These are phyloP conservation scores for Aelia acuminata DNA, from an alignment of 2,888 invertebrate species.

Conservation along the genomic window DNA sequence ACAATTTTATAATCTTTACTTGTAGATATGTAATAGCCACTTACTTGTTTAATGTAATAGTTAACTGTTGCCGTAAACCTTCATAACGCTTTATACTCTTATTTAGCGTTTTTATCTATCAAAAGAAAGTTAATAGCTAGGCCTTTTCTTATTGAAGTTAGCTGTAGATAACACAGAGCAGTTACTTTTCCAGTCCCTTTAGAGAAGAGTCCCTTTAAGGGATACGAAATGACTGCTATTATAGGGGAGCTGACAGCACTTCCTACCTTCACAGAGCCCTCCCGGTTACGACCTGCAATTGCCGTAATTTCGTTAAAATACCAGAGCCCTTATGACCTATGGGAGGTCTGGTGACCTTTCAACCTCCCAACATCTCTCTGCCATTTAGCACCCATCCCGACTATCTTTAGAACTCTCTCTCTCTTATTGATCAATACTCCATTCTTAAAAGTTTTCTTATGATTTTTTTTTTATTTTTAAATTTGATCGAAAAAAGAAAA, in stretches of 20 bases:
- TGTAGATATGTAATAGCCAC: no score
- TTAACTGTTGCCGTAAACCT: no score
- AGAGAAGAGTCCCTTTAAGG: background rate
- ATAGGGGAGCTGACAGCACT: background rate
- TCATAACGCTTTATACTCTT: no score
- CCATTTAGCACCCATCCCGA: background rate
- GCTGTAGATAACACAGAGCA: background rate
- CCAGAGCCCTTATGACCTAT: conserved; percentile 36
- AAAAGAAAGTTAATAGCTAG: background rate
- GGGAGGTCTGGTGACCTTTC: background rate
- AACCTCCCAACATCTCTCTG: background rate
- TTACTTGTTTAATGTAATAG: no score
- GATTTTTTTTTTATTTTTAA: no score
- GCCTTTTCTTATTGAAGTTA: background rate
- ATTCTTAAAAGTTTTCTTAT: background rate
- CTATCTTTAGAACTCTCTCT: conserved; percentile 17
- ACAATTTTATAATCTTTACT: no score
- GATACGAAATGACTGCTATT: background rate
- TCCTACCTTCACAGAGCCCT: background rate
- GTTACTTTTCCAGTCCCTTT: background rate
- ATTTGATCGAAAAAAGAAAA: no score
- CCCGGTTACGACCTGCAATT: conserved; percentile 11
- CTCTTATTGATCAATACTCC: background rate
- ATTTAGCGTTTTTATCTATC: no score
- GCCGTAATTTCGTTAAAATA: conserved; percentile 31